Conservation (phyloP, 2,797 vertebrate species). For the Columba guinea region DNA sequence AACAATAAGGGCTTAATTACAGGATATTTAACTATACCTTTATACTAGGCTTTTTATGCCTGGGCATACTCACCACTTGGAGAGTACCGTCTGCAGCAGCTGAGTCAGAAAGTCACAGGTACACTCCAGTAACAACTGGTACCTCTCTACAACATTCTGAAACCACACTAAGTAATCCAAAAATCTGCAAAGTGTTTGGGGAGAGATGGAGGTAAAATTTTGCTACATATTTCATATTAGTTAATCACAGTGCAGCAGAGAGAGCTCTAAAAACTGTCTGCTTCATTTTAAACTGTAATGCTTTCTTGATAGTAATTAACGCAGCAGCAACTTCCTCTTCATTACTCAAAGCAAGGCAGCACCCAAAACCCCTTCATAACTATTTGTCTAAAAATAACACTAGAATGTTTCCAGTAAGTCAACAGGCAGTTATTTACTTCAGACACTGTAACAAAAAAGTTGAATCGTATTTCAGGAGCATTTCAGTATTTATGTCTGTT, state of each 20-base stretch:
- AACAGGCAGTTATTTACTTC: not conserved
- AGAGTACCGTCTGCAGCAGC: not conserved
- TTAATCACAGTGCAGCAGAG: not conserved
- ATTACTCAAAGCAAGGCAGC: not conserved
- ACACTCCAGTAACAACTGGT: not conserved
- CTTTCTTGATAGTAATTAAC: not conserved
- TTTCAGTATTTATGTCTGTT: not conserved
- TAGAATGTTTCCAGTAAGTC: not conserved
- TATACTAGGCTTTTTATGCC: not conserved
- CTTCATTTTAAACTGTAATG: not conserved
- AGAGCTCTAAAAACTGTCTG: not conserved
- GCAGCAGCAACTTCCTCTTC: not conserved
- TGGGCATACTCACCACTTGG: not conserved
- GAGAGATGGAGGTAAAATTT: not conserved
- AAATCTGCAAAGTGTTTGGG: not conserved
- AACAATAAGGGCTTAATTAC: not conserved
- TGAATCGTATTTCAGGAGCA: not conserved
- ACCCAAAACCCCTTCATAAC: not conserved
- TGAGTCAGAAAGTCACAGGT: not conserved
- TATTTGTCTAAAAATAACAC: not conserved
- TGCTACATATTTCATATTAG: not conserved
- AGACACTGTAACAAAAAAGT: not conserved
- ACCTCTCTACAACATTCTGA: not conserved
- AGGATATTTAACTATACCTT: not conserved
- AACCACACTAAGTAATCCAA: not conserved